Conservation (phyloP, 2,113 vertebrate species). For the human region GRCh38 chr11:76906501-76907000, state of each 20-base stretch:
- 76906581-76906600: no score
- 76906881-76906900: conserved; percentile 9
- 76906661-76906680: no score
- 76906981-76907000: background rate
- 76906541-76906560: no score
- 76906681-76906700: no score
- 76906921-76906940: background rate
- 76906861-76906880: background rate
- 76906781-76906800: background rate
- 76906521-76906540: no score
- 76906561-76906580: no score
- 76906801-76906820: background rate
- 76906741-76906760: background rate
- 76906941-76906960: background rate
- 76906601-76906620: no score
- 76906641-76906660: no score
- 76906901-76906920: background rate
- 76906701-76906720: background rate
- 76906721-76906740: no score
- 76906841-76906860: background rate
- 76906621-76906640: no score
- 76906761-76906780: background rate
- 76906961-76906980: background rate
- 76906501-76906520: no score
- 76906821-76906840: background rate